phyloP scores from a whole-genome alignment of 2,888 invertebrate species.

The Nomada ruficornis region DNA sequence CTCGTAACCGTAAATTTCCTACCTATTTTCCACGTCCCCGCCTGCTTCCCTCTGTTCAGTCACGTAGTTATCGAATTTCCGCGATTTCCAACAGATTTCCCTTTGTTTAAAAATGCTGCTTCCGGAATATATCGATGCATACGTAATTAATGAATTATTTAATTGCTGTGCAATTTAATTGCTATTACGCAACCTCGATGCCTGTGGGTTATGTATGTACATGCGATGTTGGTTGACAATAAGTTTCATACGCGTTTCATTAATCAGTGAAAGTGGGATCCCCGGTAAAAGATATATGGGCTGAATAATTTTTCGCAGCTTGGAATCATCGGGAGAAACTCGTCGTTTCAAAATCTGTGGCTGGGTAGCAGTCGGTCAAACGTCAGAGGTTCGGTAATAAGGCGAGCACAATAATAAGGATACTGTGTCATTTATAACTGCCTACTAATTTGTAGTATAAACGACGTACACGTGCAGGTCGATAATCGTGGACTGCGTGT shows the following conservation, averaged over 20 bases:
- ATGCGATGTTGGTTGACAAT: slow-evolving; percentile 14
- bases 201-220: no score
- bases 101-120: no score
- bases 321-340: slow-evolving; percentile 39
- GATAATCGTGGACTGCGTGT: slow-evolving; percentile 53
- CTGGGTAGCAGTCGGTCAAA: slow-evolving; percentile 47
- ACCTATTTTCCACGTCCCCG: slow-evolving; percentile 18
- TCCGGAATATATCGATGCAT: no score
- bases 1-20: slow-evolving; percentile 49
- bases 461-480: slow-evolving; percentile 68
- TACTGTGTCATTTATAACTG: slow-evolving; percentile 80
- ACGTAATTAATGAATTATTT: no score
- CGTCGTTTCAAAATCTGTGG: slow-evolving; percentile 27
- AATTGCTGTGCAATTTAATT: no score
- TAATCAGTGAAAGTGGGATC: slow-evolving; percentile 25
- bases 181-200: no score
- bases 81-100: not conserved
- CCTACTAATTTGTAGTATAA: slow-evolving; percentile 80
- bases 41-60: not conserved
- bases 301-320: slow-evolving; percentile 44
- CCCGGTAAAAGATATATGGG: slow-evolving; percentile 20
- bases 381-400: slow-evolving; percentile 61
- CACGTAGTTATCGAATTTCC: not conserved
- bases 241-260: slow-evolving; percentile 21
- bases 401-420: slow-evolving; percentile 70